phyloP scores from a whole-genome alignment of 2,797 vertebrate genomes.

The Iguana delicatissima region DNA sequence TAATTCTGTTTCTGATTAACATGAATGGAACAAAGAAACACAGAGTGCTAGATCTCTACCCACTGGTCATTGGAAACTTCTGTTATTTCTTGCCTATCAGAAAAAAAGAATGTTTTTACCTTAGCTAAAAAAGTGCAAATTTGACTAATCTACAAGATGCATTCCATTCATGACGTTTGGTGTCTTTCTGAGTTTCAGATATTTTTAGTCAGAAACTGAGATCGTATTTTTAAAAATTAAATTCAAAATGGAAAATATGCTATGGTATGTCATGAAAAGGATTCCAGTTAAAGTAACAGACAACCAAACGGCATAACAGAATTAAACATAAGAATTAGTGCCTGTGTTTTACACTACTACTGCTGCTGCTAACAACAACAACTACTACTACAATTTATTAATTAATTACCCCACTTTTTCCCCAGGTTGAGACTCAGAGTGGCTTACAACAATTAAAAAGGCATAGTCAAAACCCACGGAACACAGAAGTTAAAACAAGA shows the following conservation, averaged over 20 bases:
- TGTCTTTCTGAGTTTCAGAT: no score
- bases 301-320: not conserved
- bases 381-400: no score
- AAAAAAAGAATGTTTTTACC: no score
- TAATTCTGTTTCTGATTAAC: not conserved
- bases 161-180: not conserved
- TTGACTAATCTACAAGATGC: not conserved
- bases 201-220: not conserved
- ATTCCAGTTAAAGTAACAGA: no score
- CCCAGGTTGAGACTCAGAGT: no score
- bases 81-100: not conserved
- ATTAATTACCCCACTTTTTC: no score
- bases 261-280: no score
- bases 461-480: no score
- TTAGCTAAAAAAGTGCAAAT: no score
- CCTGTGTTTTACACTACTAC: not conserved
- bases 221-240: not conserved
- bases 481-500: no score
- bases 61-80: not conserved
- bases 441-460: no score
- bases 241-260: not conserved
- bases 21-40: not conserved
- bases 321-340: not conserved
- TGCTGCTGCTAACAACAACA: no score
- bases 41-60: not conserved